Conservation (phyloP, 2,797 vertebrate species). For the Dallia pectoralis region DNA sequence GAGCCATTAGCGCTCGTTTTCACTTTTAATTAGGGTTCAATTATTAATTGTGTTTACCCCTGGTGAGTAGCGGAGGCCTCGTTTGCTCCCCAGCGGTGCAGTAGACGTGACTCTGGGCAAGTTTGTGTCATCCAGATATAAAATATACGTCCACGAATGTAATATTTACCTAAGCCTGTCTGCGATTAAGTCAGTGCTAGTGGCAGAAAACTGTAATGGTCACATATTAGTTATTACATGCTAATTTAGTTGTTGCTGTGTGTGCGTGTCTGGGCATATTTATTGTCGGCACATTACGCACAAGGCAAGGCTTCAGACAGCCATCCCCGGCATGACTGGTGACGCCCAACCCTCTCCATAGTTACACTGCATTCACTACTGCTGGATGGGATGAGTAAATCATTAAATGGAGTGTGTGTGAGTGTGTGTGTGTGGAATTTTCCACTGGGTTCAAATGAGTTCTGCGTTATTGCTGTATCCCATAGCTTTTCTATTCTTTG, state of each 20-base stretch:
- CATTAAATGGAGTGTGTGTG: no score
- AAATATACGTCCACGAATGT: conserved; percentile 51
- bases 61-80: not conserved
- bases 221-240: no score
- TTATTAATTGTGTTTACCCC: conserved; percentile 20
- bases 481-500: not conserved
- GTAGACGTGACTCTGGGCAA: conserved; percentile 15
- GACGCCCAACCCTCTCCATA: no score
- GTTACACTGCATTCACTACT: no score
- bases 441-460: no score
- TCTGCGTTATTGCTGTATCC: no score
- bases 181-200: conserved; percentile 35
- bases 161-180: conserved; percentile 43
- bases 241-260: not conserved
- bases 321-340: no score
- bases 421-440: not conserved
- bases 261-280: not conserved
- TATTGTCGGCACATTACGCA: no score
- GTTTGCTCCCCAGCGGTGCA: conserved; percentile 24
- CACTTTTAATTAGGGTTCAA: not conserved
- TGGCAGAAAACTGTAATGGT: not conserved
- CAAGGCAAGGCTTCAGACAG: no score
- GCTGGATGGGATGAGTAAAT: no score
- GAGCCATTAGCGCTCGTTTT: conserved; percentile 26
- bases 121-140: conserved; percentile 41